Conservation (phyloP, 37 sponge, comb jelly and placozoan species). For the Spongilla lacustris region DNA sequence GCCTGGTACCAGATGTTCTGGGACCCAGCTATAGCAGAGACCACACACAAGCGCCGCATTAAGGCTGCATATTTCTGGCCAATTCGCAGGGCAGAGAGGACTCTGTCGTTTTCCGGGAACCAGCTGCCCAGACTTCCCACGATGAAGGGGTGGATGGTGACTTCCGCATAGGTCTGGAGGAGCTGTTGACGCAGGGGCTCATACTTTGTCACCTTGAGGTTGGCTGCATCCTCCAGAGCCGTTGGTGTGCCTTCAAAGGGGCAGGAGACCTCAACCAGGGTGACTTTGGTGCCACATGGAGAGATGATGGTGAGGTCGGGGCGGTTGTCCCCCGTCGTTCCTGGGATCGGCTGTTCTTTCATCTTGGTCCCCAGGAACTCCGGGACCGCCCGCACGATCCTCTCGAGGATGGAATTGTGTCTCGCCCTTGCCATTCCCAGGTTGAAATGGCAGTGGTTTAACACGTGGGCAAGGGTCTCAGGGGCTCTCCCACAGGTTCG, state of each 20-base stretch:
- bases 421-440: slow-evolving; percentile 1
- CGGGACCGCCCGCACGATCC: neutral
- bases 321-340: neutral
- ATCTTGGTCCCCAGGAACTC: neutral
- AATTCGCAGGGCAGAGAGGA: no score
- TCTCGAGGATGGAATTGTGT: slow-evolving; percentile 7
- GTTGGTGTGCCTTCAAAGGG: slow-evolving; percentile 2
- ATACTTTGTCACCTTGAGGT: no score
- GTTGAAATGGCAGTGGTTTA: slow-evolving; percentile 4
- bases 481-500: neutral
- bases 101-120: no score
- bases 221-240: no score
- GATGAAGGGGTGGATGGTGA: no score
- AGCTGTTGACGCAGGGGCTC: no score
- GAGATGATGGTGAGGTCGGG: slow-evolving; percentile 17
- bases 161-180: no score
- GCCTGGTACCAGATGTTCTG: no score
- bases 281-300: neutral
- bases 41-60: no score
- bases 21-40: no score
- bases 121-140: no score
- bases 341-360: slow-evolving; percentile 13
- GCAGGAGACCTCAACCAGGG: slow-evolving; percentile 24
- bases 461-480: slow-evolving; percentile 19
- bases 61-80: no score